Evolutionary conservation across 2,797 vertebrate species (phyloP).

Genomic region (Alexandromys oeconomus): DNA sequence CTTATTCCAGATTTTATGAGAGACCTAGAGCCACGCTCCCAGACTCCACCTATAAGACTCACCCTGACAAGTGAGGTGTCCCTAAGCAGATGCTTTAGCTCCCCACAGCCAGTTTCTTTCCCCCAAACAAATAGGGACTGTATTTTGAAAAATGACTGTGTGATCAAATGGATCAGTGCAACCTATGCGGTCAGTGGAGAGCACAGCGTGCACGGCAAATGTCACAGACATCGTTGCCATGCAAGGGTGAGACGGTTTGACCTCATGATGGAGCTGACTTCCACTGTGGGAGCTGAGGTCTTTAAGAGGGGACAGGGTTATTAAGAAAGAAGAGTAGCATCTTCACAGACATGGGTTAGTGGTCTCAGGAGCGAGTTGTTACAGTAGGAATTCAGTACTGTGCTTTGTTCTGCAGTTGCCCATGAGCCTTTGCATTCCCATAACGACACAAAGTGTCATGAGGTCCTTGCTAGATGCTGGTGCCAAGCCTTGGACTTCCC

Average conservation of each 20-base stretch:
- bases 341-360: background rate
- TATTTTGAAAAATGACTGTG: background rate
- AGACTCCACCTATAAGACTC: background rate
- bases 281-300: background rate
- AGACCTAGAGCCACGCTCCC: background rate
- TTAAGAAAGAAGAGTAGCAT: background rate
- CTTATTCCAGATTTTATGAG: background rate
- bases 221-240: background rate
- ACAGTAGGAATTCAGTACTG: accelerated
- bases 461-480: background rate
- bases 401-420: background rate
- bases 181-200: background rate
- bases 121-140: background rate
- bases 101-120: background rate
- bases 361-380: background rate
- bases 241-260: too few species aligned
- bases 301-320: too few species aligned
- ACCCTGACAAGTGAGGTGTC: background rate
- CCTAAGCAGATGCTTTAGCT: background rate
- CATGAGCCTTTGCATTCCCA: background rate
- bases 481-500: background rate
- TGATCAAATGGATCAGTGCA: background rate
- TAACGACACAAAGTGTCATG: background rate
- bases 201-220: background rate
- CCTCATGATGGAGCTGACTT: background rate